phyloP scores from a whole-genome alignment of 1,140 invertebrate genomes.

The Contarinia nasturtii region DNA sequence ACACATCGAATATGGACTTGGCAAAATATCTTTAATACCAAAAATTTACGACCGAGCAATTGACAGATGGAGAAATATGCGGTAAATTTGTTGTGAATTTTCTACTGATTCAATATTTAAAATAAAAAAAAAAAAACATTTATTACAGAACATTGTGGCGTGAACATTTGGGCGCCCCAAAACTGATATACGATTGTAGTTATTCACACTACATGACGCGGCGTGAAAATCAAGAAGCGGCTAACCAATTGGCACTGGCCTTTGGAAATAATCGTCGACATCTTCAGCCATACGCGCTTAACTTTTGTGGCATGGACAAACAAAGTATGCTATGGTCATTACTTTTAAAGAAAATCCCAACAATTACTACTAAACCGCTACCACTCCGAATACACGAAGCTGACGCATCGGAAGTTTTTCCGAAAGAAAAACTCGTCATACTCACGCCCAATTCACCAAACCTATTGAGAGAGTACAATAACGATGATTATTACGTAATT shows the following conservation, averaged over 20 bases:
- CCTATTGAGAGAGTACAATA: neutral
- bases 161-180: neutral
- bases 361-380: neutral
- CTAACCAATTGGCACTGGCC: neutral
- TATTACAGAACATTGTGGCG: neutral
- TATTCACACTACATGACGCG: neutral
- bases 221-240: neutral
- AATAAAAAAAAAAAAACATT: too few species aligned
- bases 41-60: neutral
- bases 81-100: neutral
- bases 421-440: neutral
- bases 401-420: neutral
- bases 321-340: neutral
- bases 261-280: neutral
- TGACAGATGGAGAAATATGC: neutral
- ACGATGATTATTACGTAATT: neutral
- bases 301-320: neutral
- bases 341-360: neutral
- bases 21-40: neutral
- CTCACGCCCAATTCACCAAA: neutral
- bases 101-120: neutral
- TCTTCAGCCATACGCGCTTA: neutral
- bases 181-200: neutral
- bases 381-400: neutral
- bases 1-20: neutral